Evolutionary conservation across 2,113 vertebrate species (phyloP), one percentile per base, ranked within the genome.

Genomic region (Camarhynchus parvulus): DNA sequence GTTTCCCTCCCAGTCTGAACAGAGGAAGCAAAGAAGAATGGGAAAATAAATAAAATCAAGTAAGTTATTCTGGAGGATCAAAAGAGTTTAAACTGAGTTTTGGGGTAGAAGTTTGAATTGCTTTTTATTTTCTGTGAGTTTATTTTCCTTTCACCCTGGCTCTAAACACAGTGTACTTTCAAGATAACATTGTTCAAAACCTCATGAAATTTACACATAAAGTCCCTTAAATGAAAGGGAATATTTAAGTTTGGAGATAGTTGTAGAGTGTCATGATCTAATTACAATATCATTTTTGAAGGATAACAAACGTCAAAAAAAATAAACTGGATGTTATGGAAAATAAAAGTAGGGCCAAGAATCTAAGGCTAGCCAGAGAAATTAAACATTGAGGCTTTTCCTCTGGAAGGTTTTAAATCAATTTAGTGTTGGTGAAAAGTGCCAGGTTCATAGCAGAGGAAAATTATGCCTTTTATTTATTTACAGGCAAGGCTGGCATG

Each of bases 151-250:
- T 55, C 78, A 83, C 42, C 24, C 41, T 94, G 93, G 78, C 70
- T 91, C 84, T 83, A 90, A 92, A 91, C 78, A 77, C 66, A 76
- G 49, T 87, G 87, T 77, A 55, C 78, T 94, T 91, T 90, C 82
- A 94, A 94, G 96, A 95, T 92, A 95, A 91, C 70, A 69, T 95
- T 96, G 93, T 95, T 95, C 41, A 95, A 83, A 95, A 95, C 87
- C 82, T 73, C 79, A 62, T 73, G 37, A 84, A 95, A 95, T 95
- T 94, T 91, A 83, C 72, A 86, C 83, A 80, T 82, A 66, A 91
- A 80, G 37, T 80, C 42, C 80, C 87, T 58, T 85, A 87, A 96
- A 91, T 76, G 82, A 91, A 89, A 91, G 46, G 55, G 70, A 88
- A 96, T 95, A 90, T 94, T 96, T 95, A 89, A 91, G 63, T 94